These are phyloP conservation scores for Diceros bicornis DNA, from an alignment of 2,797 vertebrate genomes.

Conservation along the genomic window DNA sequence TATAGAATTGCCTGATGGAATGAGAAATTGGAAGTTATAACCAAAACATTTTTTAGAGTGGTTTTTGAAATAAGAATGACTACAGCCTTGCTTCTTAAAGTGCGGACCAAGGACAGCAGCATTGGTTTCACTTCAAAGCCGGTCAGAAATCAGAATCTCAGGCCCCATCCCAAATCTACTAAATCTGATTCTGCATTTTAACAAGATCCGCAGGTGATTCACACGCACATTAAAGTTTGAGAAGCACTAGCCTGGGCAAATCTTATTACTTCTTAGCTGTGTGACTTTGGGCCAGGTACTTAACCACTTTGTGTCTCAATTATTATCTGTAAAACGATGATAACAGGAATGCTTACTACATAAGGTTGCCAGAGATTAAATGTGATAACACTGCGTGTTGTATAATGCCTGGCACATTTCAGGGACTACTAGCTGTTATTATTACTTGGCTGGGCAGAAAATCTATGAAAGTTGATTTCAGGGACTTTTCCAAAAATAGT, in stretches of 20 bases:
- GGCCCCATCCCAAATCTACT: not conserved
- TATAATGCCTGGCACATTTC: not conserved
- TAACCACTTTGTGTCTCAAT: not conserved
- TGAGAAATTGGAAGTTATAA: conserved; percentile 19
- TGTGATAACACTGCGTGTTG: not conserved
- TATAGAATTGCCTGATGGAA: not conserved
- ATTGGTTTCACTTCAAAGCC: not conserved
- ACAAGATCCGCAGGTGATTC: not conserved
- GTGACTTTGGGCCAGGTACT: not conserved
- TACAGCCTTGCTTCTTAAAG: not conserved
- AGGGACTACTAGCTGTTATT: not conserved
- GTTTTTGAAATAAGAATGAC: not conserved
- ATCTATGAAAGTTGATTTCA: conserved; percentile 18
- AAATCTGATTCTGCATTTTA: not conserved
- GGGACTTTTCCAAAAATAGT: conserved; percentile 61
- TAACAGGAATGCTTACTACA: not conserved
- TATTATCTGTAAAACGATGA: not conserved
- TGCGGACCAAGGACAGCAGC: not conserved
- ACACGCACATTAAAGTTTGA: not conserved
- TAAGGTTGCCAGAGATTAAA: not conserved
- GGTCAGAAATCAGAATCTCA: not conserved
- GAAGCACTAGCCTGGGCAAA: not conserved
- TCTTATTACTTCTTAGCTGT: not conserved
- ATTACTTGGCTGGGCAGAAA: conserved; percentile 35
- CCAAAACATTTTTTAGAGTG: conserved; percentile 5